These are phyloP conservation scores for Nephrotoma appendiculata DNA, from an alignment of 2,888 invertebrate species.

Conservation along the genomic window DNA sequence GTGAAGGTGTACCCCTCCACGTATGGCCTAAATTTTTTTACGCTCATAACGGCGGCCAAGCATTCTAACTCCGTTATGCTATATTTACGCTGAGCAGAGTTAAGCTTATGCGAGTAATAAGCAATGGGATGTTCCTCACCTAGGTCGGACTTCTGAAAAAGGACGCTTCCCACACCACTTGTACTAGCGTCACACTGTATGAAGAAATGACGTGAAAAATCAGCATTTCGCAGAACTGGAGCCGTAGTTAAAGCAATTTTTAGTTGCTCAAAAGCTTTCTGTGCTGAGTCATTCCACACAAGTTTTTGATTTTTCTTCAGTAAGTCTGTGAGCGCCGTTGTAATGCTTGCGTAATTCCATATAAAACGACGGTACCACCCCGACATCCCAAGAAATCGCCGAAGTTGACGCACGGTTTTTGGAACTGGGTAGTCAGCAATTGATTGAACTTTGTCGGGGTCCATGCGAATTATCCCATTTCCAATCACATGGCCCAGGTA, in stretches of 20 bases:
- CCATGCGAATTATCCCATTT: neutral
- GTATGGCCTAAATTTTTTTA: neutral
- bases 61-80: neutral
- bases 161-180: neutral
- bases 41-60: neutral
- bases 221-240: neutral
- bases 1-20: neutral
- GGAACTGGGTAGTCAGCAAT: constrained; percentile 11
- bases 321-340: constrained; percentile 7
- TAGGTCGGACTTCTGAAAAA: neutral
- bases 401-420: neutral
- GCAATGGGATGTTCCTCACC: neutral
- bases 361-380: constrained; percentile 13
- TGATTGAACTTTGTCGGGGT: neutral
- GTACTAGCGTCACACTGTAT: neutral
- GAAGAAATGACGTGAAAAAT: neutral
- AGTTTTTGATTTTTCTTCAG: neutral
- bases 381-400: constrained; percentile 12
- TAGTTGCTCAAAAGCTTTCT: constrained; percentile 2
- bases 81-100: neutral
- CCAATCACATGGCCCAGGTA: neutral
- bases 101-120: neutral
- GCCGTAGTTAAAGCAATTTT: constrained; percentile 1
- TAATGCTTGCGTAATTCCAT: neutral
- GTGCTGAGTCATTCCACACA: neutral